phyloP scores from a whole-genome alignment of 2,888 invertebrate genomes.

The Eupelmus urozonus region DNA sequence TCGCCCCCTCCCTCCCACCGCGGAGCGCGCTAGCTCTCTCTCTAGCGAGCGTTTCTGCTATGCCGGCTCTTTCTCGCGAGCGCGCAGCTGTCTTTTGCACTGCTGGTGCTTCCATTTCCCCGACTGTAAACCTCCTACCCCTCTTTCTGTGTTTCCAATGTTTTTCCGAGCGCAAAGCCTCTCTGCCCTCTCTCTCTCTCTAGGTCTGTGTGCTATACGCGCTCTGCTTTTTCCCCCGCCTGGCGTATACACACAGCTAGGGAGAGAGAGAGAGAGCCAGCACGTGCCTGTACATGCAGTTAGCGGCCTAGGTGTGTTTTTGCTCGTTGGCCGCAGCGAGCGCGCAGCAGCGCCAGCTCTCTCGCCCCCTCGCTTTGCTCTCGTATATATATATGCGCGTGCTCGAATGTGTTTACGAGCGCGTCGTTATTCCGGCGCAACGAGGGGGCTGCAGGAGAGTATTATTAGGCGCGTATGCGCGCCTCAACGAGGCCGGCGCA shows the following conservation, averaged over 20 bases:
- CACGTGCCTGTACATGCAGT: no score
- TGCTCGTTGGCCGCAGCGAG: not conserved
- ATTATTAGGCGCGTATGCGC: not conserved
- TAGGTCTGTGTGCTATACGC: constrained; percentile 29
- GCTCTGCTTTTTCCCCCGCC: constrained; percentile 14
- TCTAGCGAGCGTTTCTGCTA: not conserved
- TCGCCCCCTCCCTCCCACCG: constrained; percentile 63
- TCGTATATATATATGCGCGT: no score
- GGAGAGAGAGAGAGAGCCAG: no score
- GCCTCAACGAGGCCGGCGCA: not conserved
- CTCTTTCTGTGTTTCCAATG: constrained; percentile 42
- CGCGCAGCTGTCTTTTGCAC: constrained; percentile 11
- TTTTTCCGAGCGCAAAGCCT: constrained; percentile 3
- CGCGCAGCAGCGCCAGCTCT: not conserved
- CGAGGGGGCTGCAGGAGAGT: not conserved
- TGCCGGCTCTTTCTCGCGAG: not conserved
- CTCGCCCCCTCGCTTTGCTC: not conserved
- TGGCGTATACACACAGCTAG: no score
- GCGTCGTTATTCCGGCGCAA: no score
- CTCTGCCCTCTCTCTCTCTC: not conserved
- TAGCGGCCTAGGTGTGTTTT: not conserved
- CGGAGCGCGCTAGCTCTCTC: constrained; percentile 28
- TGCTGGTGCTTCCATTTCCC: constrained; percentile 18
- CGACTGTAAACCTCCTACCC: not conserved
- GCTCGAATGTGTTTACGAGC: no score